Base-by-base conservation (phyloP, 2,113 vertebrate genomes). In the Microcebus lehilahytsara region DNA sequence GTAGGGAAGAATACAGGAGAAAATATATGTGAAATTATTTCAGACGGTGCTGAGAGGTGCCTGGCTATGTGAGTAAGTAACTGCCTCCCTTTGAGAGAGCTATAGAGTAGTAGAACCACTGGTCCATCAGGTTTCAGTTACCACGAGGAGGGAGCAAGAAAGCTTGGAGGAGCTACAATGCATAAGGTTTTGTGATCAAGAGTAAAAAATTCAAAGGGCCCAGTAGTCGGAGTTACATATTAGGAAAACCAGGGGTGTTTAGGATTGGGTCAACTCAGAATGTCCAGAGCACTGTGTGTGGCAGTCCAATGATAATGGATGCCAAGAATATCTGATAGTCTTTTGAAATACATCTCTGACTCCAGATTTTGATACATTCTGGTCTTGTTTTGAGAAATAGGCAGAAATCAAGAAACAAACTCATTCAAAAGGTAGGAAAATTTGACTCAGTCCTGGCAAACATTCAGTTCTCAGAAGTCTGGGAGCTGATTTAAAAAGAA, bases 391-490 rank as follows among this genome's bases (percentile, higher is more conserved):
- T 81, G 72, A 66, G 87, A 94, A 95, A 64, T 74, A 85, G 58
- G 75, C 34, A 95, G 95, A 86, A 89, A 80, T 95, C 62, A 80
- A 89, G 74, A 83, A 89, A 89, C 42, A 89, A 75, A n/a, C 56
- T 78, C 60, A 66, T 58, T 93, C 34, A 60, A 89, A 97, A 97
- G 95, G 79, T 78, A 93, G 95, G 96, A 97, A 95, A 96, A 80
- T 49, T 92, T 97, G 93, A 97, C 85, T 97, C 95, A 91, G 49
- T 91, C 13, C 86, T 96, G 91, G 96, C 93, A 69, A 85, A 93
- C 14, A 58, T 67, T 91, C 42, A 71, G 34, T 93, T 95, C 96
- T 96, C 62, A 56, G 83, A 95, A 97, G 95, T 80, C 96, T 95
- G 89, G 37, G 77, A 96, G 56, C 86, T 90, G 92, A 97, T 85